A percentile compares a stretch with the other conserved stretches of the same genome.
phyloP scores from a whole-genome alignment of 1,140 invertebrate species.

The Geopemphigus sp. region DNA sequence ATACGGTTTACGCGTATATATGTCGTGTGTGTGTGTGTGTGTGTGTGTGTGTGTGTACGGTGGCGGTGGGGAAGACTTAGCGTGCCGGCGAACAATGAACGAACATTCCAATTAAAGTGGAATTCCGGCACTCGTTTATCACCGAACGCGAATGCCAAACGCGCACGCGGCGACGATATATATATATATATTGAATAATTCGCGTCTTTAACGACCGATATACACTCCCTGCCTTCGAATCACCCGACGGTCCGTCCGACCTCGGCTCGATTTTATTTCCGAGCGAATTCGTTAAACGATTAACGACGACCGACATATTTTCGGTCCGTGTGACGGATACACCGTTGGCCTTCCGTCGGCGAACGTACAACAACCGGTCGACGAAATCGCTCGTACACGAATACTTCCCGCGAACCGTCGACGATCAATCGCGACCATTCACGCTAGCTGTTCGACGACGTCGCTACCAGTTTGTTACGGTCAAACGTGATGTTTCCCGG shows the following conservation, averaged over 20 bases:
- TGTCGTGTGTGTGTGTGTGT: not conserved
- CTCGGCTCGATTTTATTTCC: not conserved
- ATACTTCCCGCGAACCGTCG: no score
- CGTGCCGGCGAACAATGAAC: not conserved
- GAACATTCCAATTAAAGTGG: conserved; percentile 20
- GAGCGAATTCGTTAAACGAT: not conserved
- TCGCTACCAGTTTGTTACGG: no score
- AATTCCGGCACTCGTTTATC: conserved; percentile 33
- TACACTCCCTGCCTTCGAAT: not conserved
- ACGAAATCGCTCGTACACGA: no score
- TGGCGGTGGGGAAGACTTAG: not conserved
- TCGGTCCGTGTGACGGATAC: no score
- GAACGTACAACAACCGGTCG: no score
- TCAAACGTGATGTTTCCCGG: no score
- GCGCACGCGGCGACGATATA: not conserved
- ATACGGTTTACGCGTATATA: not conserved
- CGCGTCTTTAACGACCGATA: not conserved
- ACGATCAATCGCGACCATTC: no score
- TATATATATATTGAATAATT: not conserved
- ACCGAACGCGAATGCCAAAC: not conserved
- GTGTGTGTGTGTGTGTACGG: not conserved
- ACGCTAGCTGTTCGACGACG: no score
- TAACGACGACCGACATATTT: not conserved
- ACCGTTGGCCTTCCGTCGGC: no score
- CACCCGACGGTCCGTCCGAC: not conserved